Evolutionary conservation across 2,113 vertebrate genomes (phyloP).

Genomic region (Triplophysa siluroides): DNA sequence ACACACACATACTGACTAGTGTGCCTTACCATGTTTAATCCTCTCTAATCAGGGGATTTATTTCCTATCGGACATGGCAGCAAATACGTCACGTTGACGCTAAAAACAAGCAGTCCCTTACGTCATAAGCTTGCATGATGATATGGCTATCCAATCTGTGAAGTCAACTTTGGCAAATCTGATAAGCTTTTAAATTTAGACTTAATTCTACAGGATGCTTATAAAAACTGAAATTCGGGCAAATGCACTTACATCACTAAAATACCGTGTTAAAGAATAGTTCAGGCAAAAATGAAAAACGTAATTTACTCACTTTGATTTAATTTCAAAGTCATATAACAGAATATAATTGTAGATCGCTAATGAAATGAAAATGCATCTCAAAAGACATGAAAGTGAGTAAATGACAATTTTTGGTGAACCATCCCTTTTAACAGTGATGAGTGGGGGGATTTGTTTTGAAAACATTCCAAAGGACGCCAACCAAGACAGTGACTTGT

Average conservation of each 20-base stretch:
- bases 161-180: conserved; percentile 60
- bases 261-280: too few relatives aligned
- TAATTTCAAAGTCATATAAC: too few relatives aligned
- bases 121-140: conserved; percentile 50
- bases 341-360: too few relatives aligned
- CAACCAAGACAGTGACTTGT: background rate
- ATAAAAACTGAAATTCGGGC: conserved; percentile 6
- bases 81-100: conserved; percentile 62
- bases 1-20: conserved; percentile 50
- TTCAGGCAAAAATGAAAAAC: too few relatives aligned
- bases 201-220: conserved; percentile 12
- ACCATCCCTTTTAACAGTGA: background rate
- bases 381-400: too few relatives aligned
- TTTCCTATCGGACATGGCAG: conserved; percentile 60
- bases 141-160: conserved; percentile 57
- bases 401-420: too few relatives aligned
- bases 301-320: too few relatives aligned
- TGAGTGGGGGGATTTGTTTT: background rate
- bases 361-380: too few relatives aligned
- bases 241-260: background rate
- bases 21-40: conserved; percentile 70
- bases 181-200: conserved; percentile 58
- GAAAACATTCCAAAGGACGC: too few relatives aligned
- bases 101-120: conserved; percentile 48
- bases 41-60: conserved; percentile 73